Base-by-base conservation (phyloP, 2,797 vertebrate genomes). In the Oryzias sinensis region DNA sequence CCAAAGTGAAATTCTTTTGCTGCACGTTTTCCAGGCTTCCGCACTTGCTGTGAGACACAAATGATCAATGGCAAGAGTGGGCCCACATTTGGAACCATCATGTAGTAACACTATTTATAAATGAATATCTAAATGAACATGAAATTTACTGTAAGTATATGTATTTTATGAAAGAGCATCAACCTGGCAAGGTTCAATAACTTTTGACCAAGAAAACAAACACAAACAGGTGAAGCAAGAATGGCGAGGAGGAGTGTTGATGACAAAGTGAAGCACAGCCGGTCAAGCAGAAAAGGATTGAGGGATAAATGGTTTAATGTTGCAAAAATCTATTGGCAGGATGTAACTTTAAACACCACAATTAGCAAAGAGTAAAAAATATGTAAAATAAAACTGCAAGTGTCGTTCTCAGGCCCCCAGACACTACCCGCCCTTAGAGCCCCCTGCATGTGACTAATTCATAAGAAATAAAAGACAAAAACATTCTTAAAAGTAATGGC, bases 321-420 rank as follows among this genome's bases (percentile, higher is more conserved):
- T 50, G 72, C 63, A 61, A 51, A 76, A 72, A 63, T 48, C 47
- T 62, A 69, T 49, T 45, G 44, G 49, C 43, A 52, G 59, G 55
- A 47, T 29, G 44, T 37, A 44, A 44, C 53, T 51, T 29, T 44
- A 11, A 43, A 74, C 49, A 27, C 4, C 42, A 50, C 55, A 33
- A 61, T 60, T 41, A 52, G 27, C 27, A 43, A 24, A 25, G 61
- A 22, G 4, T 29, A 40, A 42, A 47, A 62, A 42, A 69, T 22
- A 22, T 22, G 2, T 22, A 33, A 45, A 59, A 14, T 9, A 37
- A 37, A 37, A 9, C 9, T 37, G 9, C 9, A 37, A 37, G 9
- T 37, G 33, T 3, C 33, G 7, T 37, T 11, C 11, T 4, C 11
- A 3, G 33, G 8, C 8, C 33, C 8, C 3, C 33, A 33, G 33